These are phyloP conservation scores for Dipodomys ordii DNA, from an alignment of 2,113 vertebrate genomes.

Conservation along the genomic window DNA sequence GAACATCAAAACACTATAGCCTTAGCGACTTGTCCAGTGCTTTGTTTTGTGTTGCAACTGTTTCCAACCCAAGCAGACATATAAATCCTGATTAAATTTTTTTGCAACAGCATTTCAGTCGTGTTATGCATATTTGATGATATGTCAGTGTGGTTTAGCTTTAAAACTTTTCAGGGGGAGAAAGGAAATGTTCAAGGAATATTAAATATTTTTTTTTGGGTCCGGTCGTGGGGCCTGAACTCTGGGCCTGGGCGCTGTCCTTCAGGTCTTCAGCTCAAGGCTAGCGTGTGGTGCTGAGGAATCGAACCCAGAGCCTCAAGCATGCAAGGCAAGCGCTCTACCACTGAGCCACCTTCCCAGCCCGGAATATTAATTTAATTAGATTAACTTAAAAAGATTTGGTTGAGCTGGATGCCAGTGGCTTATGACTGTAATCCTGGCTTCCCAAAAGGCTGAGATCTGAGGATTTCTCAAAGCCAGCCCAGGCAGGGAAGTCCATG, in stretches of 20 bases:
- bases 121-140: not conserved
- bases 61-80: conserved; percentile 45
- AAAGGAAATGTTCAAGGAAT: conserved; percentile 40
- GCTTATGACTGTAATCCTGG: no score
- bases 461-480: no score
- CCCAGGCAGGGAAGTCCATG: no score
- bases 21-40: conserved; percentile 8
- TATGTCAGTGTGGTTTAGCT: not conserved
- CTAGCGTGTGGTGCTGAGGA: no score
- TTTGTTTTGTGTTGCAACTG: conserved; percentile 45
- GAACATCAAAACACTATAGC: not conserved
- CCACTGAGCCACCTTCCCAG: no score
- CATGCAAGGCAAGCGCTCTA: no score
- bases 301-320: no score
- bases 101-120: conserved; percentile 35
- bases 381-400: conserved; percentile 36
- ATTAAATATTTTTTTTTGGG: not conserved
- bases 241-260: no score
- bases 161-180: not conserved
- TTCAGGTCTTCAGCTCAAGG: no score
- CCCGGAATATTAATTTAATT: conserved; percentile 32
- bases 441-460: no score
- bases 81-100: not conserved
- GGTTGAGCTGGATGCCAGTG: not conserved
- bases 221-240: no score